Evolutionary conservation across 2,113 vertebrate genomes (phyloP), one percentile per base, ranked within the genome.

Genomic region (Nematolebias whitei): DNA sequence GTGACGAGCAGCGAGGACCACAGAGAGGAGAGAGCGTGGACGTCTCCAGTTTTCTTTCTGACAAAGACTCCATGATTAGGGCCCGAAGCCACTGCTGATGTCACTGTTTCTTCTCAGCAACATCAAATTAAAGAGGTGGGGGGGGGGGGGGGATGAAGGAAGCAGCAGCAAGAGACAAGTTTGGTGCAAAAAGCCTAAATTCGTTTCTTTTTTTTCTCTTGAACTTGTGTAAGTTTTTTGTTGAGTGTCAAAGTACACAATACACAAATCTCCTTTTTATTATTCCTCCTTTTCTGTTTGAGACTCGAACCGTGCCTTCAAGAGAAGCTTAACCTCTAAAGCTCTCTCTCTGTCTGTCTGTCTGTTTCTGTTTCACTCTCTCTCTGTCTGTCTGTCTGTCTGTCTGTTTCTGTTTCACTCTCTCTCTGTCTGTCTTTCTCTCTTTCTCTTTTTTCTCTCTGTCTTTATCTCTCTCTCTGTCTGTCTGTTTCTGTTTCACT

Each of bases 11-110:
- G 64, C 70, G 78, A 76, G 80, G 78, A 51, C 16, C 5, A 32
- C 14, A 72, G 77, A 58, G 59, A 58, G 52, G 55, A 63, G 52
- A 51, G n/a, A 38, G 39, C 40, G 1, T 60, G 60, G 67, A 80
- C 72, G 55, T 76, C 22, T 62, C 1, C 22, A 61, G 68, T 73
- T 38, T 63, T 38, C 44, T 54, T 48, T 60, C 56, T 29, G 32
- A 87, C 79, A 87, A 81, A 83, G 62, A 65, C 66, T 60, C 9
- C 3, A 78, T 77, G 79, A 86, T 86, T 76, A 68, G 43, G n/a
- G 63, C 81, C 83, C 0, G 66, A 55, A 80, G 84, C 78, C 43
- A 54, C 39, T 1, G 40, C 35, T 29, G 54, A 59, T 68, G 62
- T 70, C 76, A 56, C 52, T 15, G 62, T 20, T 76, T 71, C 29